Evolutionary conservation across 2,113 vertebrate genomes (phyloP).

Genomic region (Mastomys coucha): DNA sequence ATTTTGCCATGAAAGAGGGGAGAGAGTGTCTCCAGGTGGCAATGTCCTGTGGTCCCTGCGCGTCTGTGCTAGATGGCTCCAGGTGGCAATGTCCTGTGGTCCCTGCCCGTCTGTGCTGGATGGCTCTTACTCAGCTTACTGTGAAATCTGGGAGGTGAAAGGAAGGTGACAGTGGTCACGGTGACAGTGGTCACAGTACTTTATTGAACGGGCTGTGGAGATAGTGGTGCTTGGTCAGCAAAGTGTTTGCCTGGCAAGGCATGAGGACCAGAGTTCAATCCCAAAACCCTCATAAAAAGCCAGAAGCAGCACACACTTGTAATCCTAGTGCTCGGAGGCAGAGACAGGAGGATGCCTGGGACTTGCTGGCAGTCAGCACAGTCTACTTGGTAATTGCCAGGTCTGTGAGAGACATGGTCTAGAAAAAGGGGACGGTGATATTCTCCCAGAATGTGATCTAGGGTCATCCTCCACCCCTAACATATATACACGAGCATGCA

Average conservation of each 20-base stretch:
- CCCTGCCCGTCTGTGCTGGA: not conserved
- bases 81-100: not conserved
- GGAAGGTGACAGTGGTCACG: not conserved
- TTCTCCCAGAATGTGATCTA: not conserved
- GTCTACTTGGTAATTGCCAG: no score
- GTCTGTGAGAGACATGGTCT: not conserved
- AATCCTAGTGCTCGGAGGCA: no score
- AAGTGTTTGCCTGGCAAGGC: not conserved
- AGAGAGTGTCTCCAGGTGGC: not conserved
- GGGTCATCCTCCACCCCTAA: not conserved
- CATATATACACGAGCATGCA: not conserved
- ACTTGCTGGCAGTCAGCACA: not conserved
- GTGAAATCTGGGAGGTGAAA: not conserved
- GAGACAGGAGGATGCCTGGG: not conserved
- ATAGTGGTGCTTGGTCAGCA: not conserved
- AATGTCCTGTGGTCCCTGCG: not conserved
- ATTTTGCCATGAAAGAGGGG: not conserved
- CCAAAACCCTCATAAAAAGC: not conserved
- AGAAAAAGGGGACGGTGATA: no score
- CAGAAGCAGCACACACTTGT: not conserved
- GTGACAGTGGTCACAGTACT: no score
- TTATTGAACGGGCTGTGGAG: not conserved
- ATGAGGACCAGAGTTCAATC: not conserved
- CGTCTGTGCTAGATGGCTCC: not conserved
- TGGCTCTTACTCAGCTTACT: not conserved